phyloP scores from a whole-genome alignment of 2,113 vertebrate species.

The Rhagologus leucostigma region DNA sequence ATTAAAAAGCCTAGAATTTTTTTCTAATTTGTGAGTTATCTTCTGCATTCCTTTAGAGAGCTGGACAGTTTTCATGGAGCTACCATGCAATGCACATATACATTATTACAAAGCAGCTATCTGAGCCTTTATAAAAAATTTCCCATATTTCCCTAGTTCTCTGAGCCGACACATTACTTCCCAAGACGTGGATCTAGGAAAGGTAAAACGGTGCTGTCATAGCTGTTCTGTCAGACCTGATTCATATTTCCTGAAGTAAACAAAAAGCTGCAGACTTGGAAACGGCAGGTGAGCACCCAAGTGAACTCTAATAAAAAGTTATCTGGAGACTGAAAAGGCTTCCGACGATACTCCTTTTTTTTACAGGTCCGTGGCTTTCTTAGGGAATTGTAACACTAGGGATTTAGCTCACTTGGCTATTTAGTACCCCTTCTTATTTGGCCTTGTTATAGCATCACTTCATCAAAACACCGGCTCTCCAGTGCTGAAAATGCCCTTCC shows the following conservation, averaged over 20 bases:
- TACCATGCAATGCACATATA: neutral
- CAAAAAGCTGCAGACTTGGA: neutral
- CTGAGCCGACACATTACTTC: neutral
- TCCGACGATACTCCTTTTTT: neutral
- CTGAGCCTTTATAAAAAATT: neutral
- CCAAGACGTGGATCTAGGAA: neutral
- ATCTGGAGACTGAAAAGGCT: neutral
- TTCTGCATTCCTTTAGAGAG: neutral
- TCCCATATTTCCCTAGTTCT: neutral
- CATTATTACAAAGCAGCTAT: neutral
- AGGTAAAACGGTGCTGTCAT: neutral
- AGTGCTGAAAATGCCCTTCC: neutral
- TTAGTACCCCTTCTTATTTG: neutral
- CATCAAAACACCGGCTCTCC: neutral
- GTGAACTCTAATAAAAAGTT: neutral
- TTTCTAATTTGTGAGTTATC: neutral
- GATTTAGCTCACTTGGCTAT: neutral
- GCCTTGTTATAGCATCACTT: neutral
- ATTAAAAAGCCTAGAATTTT: neutral
- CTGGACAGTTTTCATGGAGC: neutral
- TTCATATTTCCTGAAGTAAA: neutral
- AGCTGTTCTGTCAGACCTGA: neutral
- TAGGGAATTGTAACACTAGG: neutral
- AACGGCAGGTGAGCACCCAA: neutral
- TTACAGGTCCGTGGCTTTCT: neutral